A percentile compares a stretch with the other conserved stretches of the same genome.
Conservation (phyloP, 2,113 vertebrate species). For the Neogale vison region DNA sequence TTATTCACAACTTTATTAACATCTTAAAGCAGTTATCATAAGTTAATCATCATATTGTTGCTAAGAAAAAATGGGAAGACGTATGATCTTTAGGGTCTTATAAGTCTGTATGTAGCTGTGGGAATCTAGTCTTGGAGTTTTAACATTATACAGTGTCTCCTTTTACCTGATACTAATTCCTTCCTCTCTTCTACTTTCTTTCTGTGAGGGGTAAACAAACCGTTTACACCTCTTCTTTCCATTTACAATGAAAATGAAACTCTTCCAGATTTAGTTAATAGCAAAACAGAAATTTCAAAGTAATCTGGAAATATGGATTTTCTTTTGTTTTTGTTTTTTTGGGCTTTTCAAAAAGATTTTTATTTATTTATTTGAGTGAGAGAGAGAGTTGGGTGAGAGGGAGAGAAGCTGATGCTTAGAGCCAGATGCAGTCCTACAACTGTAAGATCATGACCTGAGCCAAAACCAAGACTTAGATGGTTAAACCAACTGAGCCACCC, state of each 20-base stretch:
- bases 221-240: not conserved
- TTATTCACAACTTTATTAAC: not conserved
- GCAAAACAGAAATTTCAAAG: not conserved
- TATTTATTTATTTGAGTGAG: not conserved
- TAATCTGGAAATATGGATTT: not conserved
- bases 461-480: not conserved
- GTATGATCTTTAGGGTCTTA: not conserved
- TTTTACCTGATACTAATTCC: not conserved
- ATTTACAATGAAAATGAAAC: not conserved
- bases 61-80: not conserved
- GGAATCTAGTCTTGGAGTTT: not conserved
- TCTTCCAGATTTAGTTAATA: not conserved
- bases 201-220: not conserved
- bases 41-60: not conserved
- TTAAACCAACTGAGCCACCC: not conserved
- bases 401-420: not conserved
- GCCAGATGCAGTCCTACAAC: not conserved
- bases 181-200: not conserved
- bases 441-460: not conserved
- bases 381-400: not conserved
- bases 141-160: not conserved
- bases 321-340: not conserved
- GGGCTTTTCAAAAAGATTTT: too few species aligned
- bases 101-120: not conserved
- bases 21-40: not conserved